These are phyloP conservation scores for Epinephelus malabaricus DNA, from an alignment of 2,797 vertebrate species.

Conservation along the genomic window DNA sequence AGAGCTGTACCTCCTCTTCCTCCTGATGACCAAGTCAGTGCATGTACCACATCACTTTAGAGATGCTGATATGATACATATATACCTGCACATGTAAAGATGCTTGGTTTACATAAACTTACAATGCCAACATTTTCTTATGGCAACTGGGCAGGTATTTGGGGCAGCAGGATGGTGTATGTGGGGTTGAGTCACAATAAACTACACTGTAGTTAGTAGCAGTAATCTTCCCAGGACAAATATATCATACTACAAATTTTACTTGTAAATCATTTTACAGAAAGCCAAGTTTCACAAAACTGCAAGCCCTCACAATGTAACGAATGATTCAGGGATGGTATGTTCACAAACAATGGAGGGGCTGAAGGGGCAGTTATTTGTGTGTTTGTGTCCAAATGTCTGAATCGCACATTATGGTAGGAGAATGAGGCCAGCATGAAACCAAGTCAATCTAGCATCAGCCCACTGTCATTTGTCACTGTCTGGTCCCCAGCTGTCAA, in stretches of 20 bases:
- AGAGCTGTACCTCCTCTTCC: too few relatives aligned
- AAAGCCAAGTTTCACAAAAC: background rate
- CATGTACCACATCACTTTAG: too few relatives aligned
- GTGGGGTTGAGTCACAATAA: too few relatives aligned
- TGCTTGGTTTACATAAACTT: too few relatives aligned
- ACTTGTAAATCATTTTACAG: background rate
- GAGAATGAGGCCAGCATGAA: slow-evolving; percentile 6
- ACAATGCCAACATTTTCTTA: too few relatives aligned
- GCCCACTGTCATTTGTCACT: slow-evolving; percentile 18
- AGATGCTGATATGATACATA: too few relatives aligned
- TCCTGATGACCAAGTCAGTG: too few relatives aligned
- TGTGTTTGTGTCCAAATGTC: background rate
- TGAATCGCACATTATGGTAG: background rate
- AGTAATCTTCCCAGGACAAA: background rate
- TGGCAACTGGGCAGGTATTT: too few relatives aligned
- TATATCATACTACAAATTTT: background rate
- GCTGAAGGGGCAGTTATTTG: background rate
- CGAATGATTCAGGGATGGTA: background rate
- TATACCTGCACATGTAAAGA: too few relatives aligned
- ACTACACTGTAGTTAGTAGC: too few relatives aligned
- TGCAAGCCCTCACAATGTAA: background rate
- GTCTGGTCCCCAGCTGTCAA: slow-evolving; percentile 33
- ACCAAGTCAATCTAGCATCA: slow-evolving; percentile 17
- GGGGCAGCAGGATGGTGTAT: too few relatives aligned
- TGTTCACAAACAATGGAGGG: background rate